Evolutionary conservation across 2,888 invertebrate species (phyloP).

Genomic region (Chydorus sphaericus): DNA sequence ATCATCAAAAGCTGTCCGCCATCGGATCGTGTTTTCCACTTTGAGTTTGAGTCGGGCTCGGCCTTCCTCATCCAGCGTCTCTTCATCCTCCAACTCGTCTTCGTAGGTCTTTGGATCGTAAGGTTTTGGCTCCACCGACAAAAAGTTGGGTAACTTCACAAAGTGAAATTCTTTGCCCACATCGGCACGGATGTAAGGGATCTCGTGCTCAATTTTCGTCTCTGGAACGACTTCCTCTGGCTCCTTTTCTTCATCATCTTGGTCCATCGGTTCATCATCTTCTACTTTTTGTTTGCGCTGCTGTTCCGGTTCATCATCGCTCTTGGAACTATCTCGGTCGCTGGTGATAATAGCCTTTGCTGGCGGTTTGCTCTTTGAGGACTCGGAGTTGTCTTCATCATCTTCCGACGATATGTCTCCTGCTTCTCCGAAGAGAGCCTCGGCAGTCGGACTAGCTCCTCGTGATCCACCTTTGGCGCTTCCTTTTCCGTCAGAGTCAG

Average conservation of each 20-base stretch:
- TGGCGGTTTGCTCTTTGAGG: slow-evolving; percentile 26
- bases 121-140: slow-evolving; percentile 92
- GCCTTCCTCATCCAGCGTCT: slow-evolving; percentile 94
- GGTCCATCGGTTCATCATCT: slow-evolving; percentile 20
- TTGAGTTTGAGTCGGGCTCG: slow-evolving; percentile 78
- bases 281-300: too few species aligned
- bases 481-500: slow-evolving; percentile 4
- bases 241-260: slow-evolving; percentile 9
- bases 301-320: slow-evolving; percentile 10
- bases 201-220: slow-evolving; percentile 90
- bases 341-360: slow-evolving; percentile 26
- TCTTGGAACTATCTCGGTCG: slow-evolving; percentile 10
- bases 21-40: slow-evolving; percentile 94
- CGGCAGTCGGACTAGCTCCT: slow-evolving; percentile 46
- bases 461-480: neutral
- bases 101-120: slow-evolving; percentile 91
- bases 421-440: slow-evolving; percentile 82
- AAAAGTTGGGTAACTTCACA: slow-evolving; percentile 93
- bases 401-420: slow-evolving; percentile 83
- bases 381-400: slow-evolving; percentile 34
- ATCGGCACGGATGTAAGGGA: slow-evolving; percentile 86
- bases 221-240: slow-evolving; percentile 56
- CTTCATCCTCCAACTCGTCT: slow-evolving; percentile 97
- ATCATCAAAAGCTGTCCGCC: slow-evolving; percentile 71
- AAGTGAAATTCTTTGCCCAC: slow-evolving; percentile 85